Evolutionary conservation across 2,113 vertebrate species (phyloP), one percentile per base, ranked within the genome.

Genomic region (Actinemys pallida): DNA sequence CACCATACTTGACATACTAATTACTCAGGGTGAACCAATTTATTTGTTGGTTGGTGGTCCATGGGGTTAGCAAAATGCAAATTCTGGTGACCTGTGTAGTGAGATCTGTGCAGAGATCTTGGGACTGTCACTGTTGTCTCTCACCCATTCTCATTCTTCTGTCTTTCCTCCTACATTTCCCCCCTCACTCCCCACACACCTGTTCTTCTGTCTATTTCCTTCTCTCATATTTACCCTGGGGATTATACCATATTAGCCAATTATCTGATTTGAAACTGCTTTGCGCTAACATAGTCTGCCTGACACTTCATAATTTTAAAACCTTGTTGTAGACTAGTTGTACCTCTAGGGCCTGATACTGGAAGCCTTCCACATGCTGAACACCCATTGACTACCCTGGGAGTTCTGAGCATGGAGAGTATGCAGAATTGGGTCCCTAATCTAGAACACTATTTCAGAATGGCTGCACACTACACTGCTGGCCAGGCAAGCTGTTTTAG

Each of bases 11-110:
- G 0, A 8, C 11, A 39, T 56, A 75, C 53, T 6, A 52, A 39
- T n/a, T 53, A 3, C 5, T 56, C 0, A 4, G 42, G 24, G 35
- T 8, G 54, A 56, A 24, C 0, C 1, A 1, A 10, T 31, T 42
- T 81, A 6, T 91, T 20, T 62, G 84, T 65, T 92, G 39, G 65
- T 5, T 10, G 25, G 39, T 80, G 0, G 1, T 54, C 54, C 0
- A 0, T 59, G 2, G 52, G 6, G 52, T 83, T 56, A 8, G 29
- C 45, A 2, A 59, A 14, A 49, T 1, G 0, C 47, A 20, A 75
- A 78, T 45, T 47, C 24, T 78, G 6, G 75, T 24, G 75, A 78
- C 75, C 22, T 13, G 12, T 27, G 24, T 47, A 29, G 6, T 12
- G 39, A 78, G 42, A 78, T 13, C 25, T 47, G 84, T 42, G 29